Evolutionary conservation across 1,140 invertebrate genomes (phyloP), one percentile per base, ranked within the genome.

Genomic region (Agrilus planipennis): DNA sequence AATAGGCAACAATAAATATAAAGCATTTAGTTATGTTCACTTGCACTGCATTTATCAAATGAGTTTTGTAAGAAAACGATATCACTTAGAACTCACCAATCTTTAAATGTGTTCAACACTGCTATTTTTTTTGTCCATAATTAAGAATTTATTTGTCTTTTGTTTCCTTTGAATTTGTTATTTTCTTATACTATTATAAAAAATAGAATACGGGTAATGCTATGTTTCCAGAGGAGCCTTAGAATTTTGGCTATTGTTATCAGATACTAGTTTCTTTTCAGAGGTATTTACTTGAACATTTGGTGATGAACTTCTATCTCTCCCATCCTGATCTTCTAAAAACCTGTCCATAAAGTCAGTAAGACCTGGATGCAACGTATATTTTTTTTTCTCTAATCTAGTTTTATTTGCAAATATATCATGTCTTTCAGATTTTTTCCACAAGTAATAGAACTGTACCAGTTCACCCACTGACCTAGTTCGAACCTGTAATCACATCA

Each of bases 351-450:
- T 87, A 56, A 86, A 87, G 63, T 89, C 85, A 18, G 84, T 87
- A 44, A 72, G 76, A 38, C 85, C 85, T 2, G 86, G 86, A 69
- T 89, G 84, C 34, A 90, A 60, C 7, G 79, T 76, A 62, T 89
- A 89, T 64, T 89, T 88, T 58, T 87, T 87, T 63, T 89, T 89
- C 56, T 89, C 85, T 40, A 89, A 63, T 42, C 84, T 64, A 11
- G 77, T 79, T 68, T 85, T 85, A 54, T 83, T 86, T 2, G 84
- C 84, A 69, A 89, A 90, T 42, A 84, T 80, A 67, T 97, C 94
- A 63, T 96, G 90, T 27, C 94, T 70, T 62, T 97, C 92, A 32
- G 93, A 96, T 68, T 97, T 98, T 64, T 98, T 98, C 93, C 93
- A 98, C 20, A 96, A 73, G 59, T 98, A 98, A 68, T 98, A 98